Percentiles rank a stretch among this genome's conserved stretches.
These are phyloP conservation scores for Acromyrmex heyeri DNA, from an alignment of 1,140 invertebrate genomes.

Conservation along the genomic window DNA sequence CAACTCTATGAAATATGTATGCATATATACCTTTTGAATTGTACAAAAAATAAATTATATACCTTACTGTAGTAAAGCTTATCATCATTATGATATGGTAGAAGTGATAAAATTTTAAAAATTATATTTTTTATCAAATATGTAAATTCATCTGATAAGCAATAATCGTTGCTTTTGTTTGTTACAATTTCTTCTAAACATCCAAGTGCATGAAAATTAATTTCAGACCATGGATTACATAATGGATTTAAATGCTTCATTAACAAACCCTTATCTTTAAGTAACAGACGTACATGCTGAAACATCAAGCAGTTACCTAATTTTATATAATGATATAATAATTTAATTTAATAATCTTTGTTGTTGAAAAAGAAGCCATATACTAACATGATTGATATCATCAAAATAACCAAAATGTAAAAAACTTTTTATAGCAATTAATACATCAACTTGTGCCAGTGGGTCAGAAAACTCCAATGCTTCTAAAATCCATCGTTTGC, in stretches of 20 bases:
- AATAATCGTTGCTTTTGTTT: constrained; percentile 68
- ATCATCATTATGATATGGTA: constrained; percentile 70
- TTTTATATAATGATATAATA: constrained; percentile 47
- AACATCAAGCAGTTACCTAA: constrained; percentile 50
- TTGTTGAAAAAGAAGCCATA: not conserved
- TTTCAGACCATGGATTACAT: constrained; percentile 77
- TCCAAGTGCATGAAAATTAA: constrained; percentile 76
- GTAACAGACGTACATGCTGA: constrained; percentile 79
- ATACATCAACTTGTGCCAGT: constrained; percentile 69
- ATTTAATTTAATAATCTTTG: constrained; percentile 24
- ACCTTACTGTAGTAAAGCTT: constrained; percentile 81
- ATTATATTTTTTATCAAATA: constrained; percentile 74
- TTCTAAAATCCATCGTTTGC: constrained; percentile 83
- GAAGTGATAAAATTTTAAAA: constrained; percentile 74
- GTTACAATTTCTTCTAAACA: constrained; percentile 82
- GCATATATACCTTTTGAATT: not conserved
- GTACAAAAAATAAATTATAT: constrained; percentile 61
- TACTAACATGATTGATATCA: constrained; percentile 75
- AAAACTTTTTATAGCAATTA: constrained; percentile 78
- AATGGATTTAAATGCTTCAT: constrained; percentile 70
- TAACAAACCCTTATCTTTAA: constrained; percentile 74
- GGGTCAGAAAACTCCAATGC: constrained; percentile 76
- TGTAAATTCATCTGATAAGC: constrained; percentile 73
- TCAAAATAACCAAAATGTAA: constrained; percentile 75
- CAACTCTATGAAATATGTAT: constrained; percentile 19